A percentile compares a stretch with the other conserved stretches of the same genome.
phyloP scores from a whole-genome alignment of 2,888 invertebrate species.

The Andrena minutula region DNA sequence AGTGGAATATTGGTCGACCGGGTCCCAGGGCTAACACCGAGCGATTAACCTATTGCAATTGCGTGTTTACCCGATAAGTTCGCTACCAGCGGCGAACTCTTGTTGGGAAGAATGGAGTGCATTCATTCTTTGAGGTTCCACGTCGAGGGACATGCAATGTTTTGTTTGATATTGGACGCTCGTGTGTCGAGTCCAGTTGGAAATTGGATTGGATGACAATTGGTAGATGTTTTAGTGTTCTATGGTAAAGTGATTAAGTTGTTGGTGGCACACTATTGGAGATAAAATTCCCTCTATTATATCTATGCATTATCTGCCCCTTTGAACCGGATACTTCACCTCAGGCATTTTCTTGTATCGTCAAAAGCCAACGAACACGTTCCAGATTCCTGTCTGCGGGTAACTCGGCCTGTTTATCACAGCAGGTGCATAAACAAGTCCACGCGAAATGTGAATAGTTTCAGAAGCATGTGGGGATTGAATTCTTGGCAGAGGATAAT shows the following conservation, averaged over 20 bases:
- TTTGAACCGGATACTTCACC: no score
- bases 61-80: conserved; percentile 33
- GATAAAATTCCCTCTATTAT: no score
- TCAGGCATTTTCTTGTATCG: neutral
- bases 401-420: neutral
- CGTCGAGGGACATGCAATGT: neutral
- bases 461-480: neutral
- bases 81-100: neutral
- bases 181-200: no score
- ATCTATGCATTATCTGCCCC: no score
- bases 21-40: neutral
- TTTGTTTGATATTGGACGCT: neutral
- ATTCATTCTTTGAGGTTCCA: neutral
- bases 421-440: no score
- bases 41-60: conserved; percentile 44
- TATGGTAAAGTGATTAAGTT: no score
- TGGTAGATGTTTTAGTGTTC: no score
- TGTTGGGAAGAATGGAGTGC: neutral
- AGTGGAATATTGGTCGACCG: conserved; percentile 40
- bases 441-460: neutral
- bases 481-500: conserved; percentile 5
- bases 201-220: no score
- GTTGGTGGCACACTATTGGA: no score
- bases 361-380: neutral
- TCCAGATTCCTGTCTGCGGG: neutral